These are phyloP conservation scores for Tauraco erythrolophus DNA, from an alignment of 2,113 vertebrate genomes.

Conservation along the genomic window DNA sequence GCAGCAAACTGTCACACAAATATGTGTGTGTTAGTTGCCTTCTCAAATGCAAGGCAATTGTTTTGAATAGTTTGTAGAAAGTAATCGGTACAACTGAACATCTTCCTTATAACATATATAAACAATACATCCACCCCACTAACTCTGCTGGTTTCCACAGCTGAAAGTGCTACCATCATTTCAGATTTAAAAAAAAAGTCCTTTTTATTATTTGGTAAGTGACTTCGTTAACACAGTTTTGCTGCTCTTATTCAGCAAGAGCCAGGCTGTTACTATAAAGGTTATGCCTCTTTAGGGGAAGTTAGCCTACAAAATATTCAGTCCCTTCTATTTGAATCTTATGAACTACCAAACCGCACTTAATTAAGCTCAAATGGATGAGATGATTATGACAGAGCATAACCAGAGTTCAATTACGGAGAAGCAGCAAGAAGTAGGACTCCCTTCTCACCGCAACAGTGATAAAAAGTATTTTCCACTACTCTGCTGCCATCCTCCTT, in stretches of 20 bases:
- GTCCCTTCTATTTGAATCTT: not conserved
- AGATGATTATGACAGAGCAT: not conserved
- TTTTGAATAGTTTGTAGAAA: not conserved
- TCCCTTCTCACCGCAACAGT: not conserved
- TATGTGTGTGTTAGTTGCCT: not conserved
- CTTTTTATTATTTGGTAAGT: not conserved
- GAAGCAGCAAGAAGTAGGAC: not conserved
- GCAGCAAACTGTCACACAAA: constrained; percentile 6
- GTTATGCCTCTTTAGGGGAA: not conserved
- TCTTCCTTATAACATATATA: not conserved
- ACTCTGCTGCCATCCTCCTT: not conserved
- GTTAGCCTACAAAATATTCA: not conserved
- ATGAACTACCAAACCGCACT: not conserved
- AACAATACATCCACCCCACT: not conserved
- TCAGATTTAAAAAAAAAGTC: not conserved
- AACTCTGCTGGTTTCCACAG: not conserved
- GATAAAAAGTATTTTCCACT: not conserved
- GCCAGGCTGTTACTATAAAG: not conserved
- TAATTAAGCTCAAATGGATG: not conserved
- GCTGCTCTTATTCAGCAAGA: not conserved
- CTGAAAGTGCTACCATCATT: not conserved
- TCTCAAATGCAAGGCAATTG: not conserved
- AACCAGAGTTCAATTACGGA: not conserved
- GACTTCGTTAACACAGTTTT: not conserved
- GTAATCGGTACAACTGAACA: not conserved